Evolutionary conservation across 2,113 vertebrate genomes (phyloP).

Genomic region (Triplophysa dalaica): DNA sequence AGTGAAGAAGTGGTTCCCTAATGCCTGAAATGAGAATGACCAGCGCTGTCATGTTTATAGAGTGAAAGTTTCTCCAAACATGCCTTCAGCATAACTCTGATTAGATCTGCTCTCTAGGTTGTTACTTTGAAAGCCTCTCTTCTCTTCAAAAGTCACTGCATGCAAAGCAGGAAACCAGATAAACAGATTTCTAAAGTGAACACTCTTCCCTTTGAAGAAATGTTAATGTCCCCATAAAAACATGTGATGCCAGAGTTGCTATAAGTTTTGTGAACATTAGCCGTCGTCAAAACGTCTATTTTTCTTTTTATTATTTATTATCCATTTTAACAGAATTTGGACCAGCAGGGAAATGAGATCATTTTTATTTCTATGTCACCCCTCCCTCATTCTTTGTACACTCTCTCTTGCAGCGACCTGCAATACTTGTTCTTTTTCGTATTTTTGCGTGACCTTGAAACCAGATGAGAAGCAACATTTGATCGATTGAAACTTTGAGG

Average conservation of each 20-base stretch:
- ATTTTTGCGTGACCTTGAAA: slow-evolving; percentile 38
- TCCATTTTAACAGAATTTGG: slow-evolving; percentile 56
- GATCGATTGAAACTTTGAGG: slow-evolving; percentile 25
- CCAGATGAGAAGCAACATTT: slow-evolving; percentile 11
- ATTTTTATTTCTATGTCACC: slow-evolving; percentile 59
- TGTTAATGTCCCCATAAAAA: background rate
- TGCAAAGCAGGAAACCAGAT: slow-evolving; percentile 17
- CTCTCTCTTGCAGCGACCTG: slow-evolving; percentile 22
- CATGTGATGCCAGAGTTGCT: slow-evolving; percentile 51
- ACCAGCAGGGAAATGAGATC: slow-evolving; percentile 63
- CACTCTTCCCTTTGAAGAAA: background rate
- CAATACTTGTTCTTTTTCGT: slow-evolving; percentile 34
- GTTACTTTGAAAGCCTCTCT: background rate
- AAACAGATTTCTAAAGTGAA: background rate
- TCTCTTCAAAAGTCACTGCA: background rate
- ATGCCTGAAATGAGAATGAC: background rate
- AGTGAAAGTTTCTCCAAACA: slow-evolving; percentile 1
- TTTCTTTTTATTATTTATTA: slow-evolving; percentile 14
- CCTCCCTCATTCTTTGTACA: slow-evolving; percentile 36
- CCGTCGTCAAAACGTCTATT: slow-evolving; percentile 51
- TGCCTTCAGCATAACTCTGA: slow-evolving; percentile 8
- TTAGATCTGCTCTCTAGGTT: background rate
- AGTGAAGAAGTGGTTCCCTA: background rate
- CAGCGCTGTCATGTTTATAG: background rate
- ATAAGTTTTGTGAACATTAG: slow-evolving; percentile 52